Conservation (phyloP, 2,797 vertebrate species). For the Pseudochirops cupreus region DNA sequence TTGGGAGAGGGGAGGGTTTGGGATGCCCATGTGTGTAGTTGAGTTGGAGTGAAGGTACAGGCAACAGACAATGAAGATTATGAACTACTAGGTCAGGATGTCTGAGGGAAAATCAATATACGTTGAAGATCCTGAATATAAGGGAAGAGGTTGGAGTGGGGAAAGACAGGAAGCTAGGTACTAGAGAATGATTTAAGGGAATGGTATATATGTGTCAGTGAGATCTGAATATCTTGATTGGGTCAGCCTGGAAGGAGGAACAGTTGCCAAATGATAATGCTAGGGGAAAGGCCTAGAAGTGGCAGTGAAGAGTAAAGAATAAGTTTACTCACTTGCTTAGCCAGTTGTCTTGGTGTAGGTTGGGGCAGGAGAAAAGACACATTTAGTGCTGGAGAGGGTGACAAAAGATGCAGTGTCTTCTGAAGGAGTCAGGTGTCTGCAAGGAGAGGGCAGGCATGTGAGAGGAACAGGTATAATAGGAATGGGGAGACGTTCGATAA, state of each 20-base stretch:
- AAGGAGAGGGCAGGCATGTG: background rate
- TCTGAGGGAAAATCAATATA: background rate
- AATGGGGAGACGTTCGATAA: background rate
- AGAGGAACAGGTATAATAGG: background rate
- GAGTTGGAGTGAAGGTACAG: background rate
- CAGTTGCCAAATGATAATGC: background rate
- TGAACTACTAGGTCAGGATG: background rate
- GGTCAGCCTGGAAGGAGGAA: background rate
- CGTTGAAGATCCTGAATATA: background rate
- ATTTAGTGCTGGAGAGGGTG: background rate
- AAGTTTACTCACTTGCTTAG: background rate
- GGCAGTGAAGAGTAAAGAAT: background rate
- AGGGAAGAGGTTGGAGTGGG: background rate
- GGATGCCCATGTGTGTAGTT: background rate
- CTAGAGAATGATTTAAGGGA: background rate
- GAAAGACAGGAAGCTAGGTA: background rate
- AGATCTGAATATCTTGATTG: background rate
- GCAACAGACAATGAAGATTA: background rate
- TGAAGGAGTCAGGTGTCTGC: background rate
- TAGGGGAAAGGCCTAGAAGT: background rate
- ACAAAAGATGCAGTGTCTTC: background rate
- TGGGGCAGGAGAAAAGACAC: background rate
- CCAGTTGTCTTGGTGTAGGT: background rate
- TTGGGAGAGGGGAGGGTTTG: background rate
- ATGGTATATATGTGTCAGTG: background rate